These are phyloP conservation scores for Macroteleia sp. DNA, from an alignment of 2,888 invertebrate species.

Conservation along the genomic window DNA sequence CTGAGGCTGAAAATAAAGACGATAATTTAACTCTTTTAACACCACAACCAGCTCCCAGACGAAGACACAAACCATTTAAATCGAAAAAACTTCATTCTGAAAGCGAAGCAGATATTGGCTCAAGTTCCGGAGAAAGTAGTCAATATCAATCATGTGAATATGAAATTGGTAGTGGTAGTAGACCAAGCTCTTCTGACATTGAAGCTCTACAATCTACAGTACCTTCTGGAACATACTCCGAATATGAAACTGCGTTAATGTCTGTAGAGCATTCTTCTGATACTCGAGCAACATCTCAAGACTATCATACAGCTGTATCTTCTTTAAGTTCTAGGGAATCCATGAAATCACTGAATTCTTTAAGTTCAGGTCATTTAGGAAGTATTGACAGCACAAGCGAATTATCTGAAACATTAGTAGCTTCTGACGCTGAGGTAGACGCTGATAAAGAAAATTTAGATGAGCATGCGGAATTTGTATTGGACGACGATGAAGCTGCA, in stretches of 20 bases:
- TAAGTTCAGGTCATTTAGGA: slow-evolving; percentile 94
- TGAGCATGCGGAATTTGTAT: slow-evolving; percentile 84
- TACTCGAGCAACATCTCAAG: slow-evolving; percentile 91
- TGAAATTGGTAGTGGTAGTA: slow-evolving; percentile 88
- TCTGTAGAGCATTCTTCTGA: slow-evolving; percentile 91
- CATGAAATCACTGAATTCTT: slow-evolving; percentile 94
- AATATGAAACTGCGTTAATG: slow-evolving; percentile 93
- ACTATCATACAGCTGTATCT: slow-evolving; percentile 93
- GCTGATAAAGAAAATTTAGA: slow-evolving; percentile 89
- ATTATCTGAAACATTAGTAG: slow-evolving; percentile 95
- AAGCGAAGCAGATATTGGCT: slow-evolving; percentile 91
- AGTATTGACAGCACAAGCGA: slow-evolving; percentile 95
- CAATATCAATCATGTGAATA: slow-evolving; percentile 95
- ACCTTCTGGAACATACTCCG: slow-evolving; percentile 89
- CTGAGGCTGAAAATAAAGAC: slow-evolving; percentile 77
- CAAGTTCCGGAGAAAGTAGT: slow-evolving; percentile 93
- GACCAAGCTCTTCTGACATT: slow-evolving; percentile 94
- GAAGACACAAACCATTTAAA: slow-evolving; percentile 79
- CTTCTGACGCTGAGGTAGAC: slow-evolving; percentile 91
- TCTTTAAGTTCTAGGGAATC: slow-evolving; percentile 95
- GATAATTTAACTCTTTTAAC: slow-evolving; percentile 70
- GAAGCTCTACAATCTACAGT: slow-evolving; percentile 87
- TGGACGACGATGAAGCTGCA: slow-evolving; percentile 81
- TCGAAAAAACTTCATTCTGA: slow-evolving; percentile 89
- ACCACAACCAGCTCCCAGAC: slow-evolving; percentile 79